Evolutionary conservation across 2,797 vertebrate species (phyloP), one percentile per base, ranked within the genome.

Genomic region (Alca torda): DNA sequence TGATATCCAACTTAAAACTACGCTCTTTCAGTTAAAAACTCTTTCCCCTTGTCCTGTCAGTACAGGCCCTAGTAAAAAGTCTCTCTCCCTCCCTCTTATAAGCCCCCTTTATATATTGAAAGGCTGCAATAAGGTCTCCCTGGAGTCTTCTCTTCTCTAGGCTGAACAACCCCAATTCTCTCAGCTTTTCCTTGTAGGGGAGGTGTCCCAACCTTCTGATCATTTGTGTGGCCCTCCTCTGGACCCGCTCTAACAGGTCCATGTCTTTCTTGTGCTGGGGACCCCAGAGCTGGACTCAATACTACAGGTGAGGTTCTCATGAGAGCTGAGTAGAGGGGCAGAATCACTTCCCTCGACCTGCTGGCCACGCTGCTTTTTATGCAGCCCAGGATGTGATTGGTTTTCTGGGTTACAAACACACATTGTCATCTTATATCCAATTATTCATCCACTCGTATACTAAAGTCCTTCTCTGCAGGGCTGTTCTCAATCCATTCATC

Each of bases 171-270:
- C 16, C 23, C 30, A 78, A 10, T 9, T 78, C 5, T 61, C 24
- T 84, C 48, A 48, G 7, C 6, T 19, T 56, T n/a, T 73, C 41
- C 39, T 83, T 4, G 1, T 11, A 60, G n/a, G 7, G 54, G 6
- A 50, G 4, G 6, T 33, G 10, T 5, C 6, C 16, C 24, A 64
- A 10, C 7, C 18, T 24, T 75, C 57, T 56, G 30, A 35, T 2
- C 16, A 11, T 46, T 54, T 13, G 20, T 4, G 2, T 68, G 43
- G 5, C 6, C 17, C 6, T 83, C 19, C 15, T 77, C 46, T 60
- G 50, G n/a, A 41, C 26, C 6, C 0, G 0, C 7, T 82, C 23
- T 35, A 28, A 37, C 8, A 74, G 19, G 2, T n/a, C 37, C 8
- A n/a, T 45, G 24, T 28, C 30, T 28, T 48, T 54, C 53, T 53